Base-by-base conservation (phyloP, 2,797 vertebrate species). In the Gymnoscopelus braueri region DNA sequence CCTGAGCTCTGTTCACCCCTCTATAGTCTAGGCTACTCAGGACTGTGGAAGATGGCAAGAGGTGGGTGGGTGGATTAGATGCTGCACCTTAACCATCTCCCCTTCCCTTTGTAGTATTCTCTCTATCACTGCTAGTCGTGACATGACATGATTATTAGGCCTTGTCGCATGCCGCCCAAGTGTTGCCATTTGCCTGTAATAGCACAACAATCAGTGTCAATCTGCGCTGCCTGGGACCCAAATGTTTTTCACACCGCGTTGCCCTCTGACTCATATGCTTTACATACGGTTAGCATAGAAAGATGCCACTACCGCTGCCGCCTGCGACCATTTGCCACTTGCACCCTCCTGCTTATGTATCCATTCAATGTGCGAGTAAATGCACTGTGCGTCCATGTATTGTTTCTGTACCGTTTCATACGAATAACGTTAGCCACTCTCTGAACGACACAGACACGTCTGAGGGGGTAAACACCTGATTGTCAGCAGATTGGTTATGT, bases 131-230 rank as follows among this genome's bases (percentile, higher is more conserved):
- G 82, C 87, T 85, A 87, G 88, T 90, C 89, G 87, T 89, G 39
- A 87, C 88, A 89, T 94, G 92, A 94, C 35, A 39, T 39, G 35
- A 39, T 39, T 39, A 39, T 95, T 93, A 94, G 88, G 91, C 88
- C 81, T 87, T 85, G 86, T 82, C 82, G 84, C 84, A 85, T 63
- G 79, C 81, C 67, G 74, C 84, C 75, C 91, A 92, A 93, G 90
- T 92, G 90, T 91, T 87, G 85, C 87, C 89, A 93, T 93, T 94
- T 93, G 89, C 86, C 88, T 87, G 88, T 94, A 94, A 94, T 93
- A 92, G 93, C 85, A 82, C 80, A 86, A 90, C 92, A 94, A 93
- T 94, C 92, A 92, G 81, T 75, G 81, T 86, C 85, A 87, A 88
- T 91, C 89, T 89, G 77, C 74, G 60, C 78, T 32, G 58, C 67